phyloP scores from a whole-genome alignment of 1,140 invertebrate species.

The Drosophila sturtevanti region DNA sequence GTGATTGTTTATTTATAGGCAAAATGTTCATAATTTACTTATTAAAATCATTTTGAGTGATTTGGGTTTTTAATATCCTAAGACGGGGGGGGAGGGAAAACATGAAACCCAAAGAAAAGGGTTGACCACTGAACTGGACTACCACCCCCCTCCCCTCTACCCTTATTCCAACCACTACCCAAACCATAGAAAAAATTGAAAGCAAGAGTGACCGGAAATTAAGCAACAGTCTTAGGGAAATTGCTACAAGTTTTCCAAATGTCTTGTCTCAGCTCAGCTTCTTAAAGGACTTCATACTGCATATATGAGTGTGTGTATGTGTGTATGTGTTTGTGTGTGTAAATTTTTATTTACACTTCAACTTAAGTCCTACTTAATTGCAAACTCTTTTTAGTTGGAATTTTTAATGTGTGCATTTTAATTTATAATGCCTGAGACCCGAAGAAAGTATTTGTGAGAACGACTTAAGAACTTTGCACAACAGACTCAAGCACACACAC shows the following conservation, averaged over 20 bases:
- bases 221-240: constrained; percentile 81
- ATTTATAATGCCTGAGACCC: constrained; percentile 71
- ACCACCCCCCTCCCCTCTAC: neutral
- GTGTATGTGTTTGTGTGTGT: constrained; percentile 3
- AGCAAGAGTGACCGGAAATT: constrained; percentile 80
- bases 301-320: neutral
- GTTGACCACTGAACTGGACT: constrained; percentile 49
- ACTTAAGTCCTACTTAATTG: constrained; percentile 81
- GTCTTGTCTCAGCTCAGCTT: constrained; percentile 51
- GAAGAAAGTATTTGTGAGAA: constrained; percentile 36
- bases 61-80: constrained; percentile 79
- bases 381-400: constrained; percentile 78
- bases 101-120: constrained; percentile 22
- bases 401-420: constrained; percentile 80
- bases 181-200: constrained; percentile 59
- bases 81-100: constrained; percentile 22
- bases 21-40: constrained; percentile 79
- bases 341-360: constrained; percentile 58
- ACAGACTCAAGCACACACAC: constrained; percentile 24
- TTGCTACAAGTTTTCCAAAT: constrained; percentile 74
- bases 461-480: constrained; percentile 74
- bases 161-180: constrained; percentile 1
- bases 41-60: constrained; percentile 81
- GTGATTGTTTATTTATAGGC: constrained; percentile 80
- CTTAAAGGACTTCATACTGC: constrained; percentile 26